Evolutionary conservation across 2,113 vertebrate species (phyloP).

Genomic region (Phoenicopterus ruber): DNA sequence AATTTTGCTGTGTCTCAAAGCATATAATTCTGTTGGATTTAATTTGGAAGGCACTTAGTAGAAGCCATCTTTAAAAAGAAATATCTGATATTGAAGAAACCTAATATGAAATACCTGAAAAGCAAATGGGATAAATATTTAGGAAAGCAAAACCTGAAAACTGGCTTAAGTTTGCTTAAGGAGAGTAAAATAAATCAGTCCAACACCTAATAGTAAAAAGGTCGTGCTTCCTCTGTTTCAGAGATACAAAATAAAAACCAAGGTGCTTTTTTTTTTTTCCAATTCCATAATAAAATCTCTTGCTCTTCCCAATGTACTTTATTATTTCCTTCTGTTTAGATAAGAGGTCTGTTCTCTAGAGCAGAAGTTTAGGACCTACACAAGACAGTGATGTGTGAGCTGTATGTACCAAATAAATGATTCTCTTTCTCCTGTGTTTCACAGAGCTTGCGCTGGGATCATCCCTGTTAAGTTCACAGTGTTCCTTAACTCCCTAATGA

Average conservation of each 20-base stretch:
- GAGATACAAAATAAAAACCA: not conserved
- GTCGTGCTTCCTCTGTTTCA: slow-evolving; percentile 25
- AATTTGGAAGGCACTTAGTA: not conserved
- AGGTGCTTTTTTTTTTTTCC: not conserved
- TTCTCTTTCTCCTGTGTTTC: not conserved
- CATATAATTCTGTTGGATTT: not conserved
- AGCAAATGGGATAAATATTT: not conserved
- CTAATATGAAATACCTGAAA: not conserved
- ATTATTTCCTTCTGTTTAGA: not conserved
- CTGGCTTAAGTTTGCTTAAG: not conserved
- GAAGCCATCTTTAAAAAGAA: not conserved
- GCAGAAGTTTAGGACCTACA: not conserved
- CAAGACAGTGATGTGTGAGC: not conserved
- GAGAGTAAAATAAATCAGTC: not conserved
- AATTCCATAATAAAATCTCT: not conserved
- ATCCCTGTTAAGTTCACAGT: not conserved
- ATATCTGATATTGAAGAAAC: not conserved
- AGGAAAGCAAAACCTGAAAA: not conserved
- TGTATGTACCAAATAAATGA: not conserved
- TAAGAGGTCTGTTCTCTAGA: not conserved
- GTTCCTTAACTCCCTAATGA: not conserved
- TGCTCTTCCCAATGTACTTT: not conserved
- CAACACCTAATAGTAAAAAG: not conserved
- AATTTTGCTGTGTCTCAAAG: not conserved
- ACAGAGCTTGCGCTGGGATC: not conserved